Percentiles rank a stretch among this genome's conserved stretches.
These are phyloP conservation scores for Crocodylus rhombifer DNA, from an alignment of 2,797 vertebrate genomes.

Conservation along the genomic window DNA sequence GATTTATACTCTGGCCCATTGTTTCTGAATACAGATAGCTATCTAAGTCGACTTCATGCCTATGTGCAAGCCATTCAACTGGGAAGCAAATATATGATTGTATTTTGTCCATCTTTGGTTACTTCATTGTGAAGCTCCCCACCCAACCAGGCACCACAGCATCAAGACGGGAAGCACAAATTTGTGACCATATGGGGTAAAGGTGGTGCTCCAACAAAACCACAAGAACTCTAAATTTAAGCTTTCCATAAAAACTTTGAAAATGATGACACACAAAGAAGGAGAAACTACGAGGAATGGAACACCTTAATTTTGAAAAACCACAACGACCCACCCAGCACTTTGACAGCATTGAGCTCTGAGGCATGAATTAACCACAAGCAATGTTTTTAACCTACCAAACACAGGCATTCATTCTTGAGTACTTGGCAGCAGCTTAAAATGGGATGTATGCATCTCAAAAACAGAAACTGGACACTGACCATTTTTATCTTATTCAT, in stretches of 20 bases:
- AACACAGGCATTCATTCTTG: slow-evolving; percentile 56
- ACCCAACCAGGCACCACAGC: slow-evolving; percentile 32
- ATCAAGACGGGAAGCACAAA: slow-evolving; percentile 50
- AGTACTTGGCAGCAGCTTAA: slow-evolving; percentile 38
- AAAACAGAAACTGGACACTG: background rate
- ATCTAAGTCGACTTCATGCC: slow-evolving; percentile 19
- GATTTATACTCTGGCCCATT: background rate
- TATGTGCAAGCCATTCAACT: background rate
- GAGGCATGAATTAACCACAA: slow-evolving; percentile 69
- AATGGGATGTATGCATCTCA: background rate
- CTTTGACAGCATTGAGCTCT: slow-evolving; percentile 66
- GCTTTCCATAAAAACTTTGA: slow-evolving; percentile 64
- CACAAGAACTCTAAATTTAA: slow-evolving; percentile 68
- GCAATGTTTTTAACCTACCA: slow-evolving; percentile 43
- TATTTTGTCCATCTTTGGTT: slow-evolving; percentile 10
- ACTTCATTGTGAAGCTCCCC: slow-evolving; percentile 5
- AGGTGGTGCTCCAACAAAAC: slow-evolving; percentile 57
- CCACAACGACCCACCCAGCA: slow-evolving; percentile 68
- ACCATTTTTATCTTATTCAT: background rate
- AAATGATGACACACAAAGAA: slow-evolving; percentile 73
- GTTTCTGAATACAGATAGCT: slow-evolving; percentile 18
- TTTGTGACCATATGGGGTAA: slow-evolving; percentile 49
- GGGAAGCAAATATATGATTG: slow-evolving; percentile 14
- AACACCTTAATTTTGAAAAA: slow-evolving; percentile 75
- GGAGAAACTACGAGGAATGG: slow-evolving; percentile 54